phyloP scores from a whole-genome alignment of 1,140 invertebrate genomes.

The Caenorhabditis briggsae region DNA sequence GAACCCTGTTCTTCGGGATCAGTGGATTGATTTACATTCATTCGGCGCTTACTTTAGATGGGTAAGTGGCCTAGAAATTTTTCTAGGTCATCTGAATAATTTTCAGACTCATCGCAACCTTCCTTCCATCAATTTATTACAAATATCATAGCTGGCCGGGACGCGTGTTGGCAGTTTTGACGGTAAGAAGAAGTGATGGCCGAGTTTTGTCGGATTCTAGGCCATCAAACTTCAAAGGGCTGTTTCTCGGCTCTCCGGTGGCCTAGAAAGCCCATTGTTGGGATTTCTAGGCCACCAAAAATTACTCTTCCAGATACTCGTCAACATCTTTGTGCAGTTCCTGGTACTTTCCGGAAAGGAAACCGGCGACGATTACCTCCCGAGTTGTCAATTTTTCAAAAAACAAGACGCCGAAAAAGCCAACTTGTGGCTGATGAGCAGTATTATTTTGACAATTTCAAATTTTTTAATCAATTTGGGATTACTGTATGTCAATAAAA shows the following conservation, averaged over 20 bases:
- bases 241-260: too few relatives aligned
- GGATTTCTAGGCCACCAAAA: background rate
- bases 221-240: too few relatives aligned
- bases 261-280: too few relatives aligned
- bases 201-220: too few relatives aligned
- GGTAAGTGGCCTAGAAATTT: background rate
- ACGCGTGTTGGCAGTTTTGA: background rate
- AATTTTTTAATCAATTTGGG: background rate
- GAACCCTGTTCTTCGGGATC: background rate
- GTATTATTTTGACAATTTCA: background rate
- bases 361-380: conserved; percentile 1
- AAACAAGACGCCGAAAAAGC: conserved; percentile 13
- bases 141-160: background rate
- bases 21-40: conserved; percentile 30
- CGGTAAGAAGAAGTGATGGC: background rate
- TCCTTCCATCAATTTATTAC: background rate
- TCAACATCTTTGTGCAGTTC: conserved; percentile 11
- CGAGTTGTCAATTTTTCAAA: conserved; percentile 23
- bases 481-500: conserved; percentile 20
- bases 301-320: background rate
- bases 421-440: conserved; percentile 27
- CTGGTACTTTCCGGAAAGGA: background rate
- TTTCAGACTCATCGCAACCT: conserved; percentile 5
- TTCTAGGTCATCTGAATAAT: background rate
- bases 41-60: conserved; percentile 3